Evolutionary conservation across 2,797 vertebrate genomes (phyloP), one percentile per base, ranked within the genome.

Genomic region (Heterohyrax brucei): DNA sequence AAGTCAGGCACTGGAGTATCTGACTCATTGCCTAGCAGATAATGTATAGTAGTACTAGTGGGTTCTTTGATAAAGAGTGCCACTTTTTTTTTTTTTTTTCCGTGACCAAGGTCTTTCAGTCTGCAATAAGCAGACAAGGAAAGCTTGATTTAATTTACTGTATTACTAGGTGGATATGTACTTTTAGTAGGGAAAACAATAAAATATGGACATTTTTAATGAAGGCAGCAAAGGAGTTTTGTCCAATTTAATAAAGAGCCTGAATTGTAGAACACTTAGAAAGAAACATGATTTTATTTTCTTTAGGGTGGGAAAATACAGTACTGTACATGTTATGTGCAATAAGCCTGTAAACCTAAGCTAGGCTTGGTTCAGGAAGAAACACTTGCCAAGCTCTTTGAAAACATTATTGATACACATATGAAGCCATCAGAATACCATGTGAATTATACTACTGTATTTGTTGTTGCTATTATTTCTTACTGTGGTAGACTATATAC

Each of bases 111-210:
- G 89, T 87, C n/a, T 78, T 89, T 88, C 4, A 62, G 50, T 85
- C 44, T 64, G 0, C 44, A 66, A 46, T 76, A 50, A 88, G 22
- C 48, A 82, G 53, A 39, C 7, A 48, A 33, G 16, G 70, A 73
- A 86, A 59, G 66, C 21, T 70, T 94, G 66, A 83, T 70, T 26
- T 73, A 78, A 56, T 79, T 93, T 73, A 46, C 83, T 87, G 7
- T 87, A 61, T 66, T 95, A 86, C 14, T 68, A 81, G 53, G 39
- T 59, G 56, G 22, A 18, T 50, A 5, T 39, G 22, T 93, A 50
- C 50, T 94, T 92, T 96, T 62, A 81, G 5, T 10, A 70, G 30
- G 83, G 62, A 86, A 81, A 92, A 59, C 81, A 68, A 26, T 92
- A 44, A 70, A 33, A 56, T 62, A 33, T 56, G n/a, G 75, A 46